Percentiles rank a stretch among this genome's conserved stretches.
These are phyloP conservation scores for Cyclopterus lumpus DNA, from an alignment of 2,797 vertebrate species.

Conservation along the genomic window DNA sequence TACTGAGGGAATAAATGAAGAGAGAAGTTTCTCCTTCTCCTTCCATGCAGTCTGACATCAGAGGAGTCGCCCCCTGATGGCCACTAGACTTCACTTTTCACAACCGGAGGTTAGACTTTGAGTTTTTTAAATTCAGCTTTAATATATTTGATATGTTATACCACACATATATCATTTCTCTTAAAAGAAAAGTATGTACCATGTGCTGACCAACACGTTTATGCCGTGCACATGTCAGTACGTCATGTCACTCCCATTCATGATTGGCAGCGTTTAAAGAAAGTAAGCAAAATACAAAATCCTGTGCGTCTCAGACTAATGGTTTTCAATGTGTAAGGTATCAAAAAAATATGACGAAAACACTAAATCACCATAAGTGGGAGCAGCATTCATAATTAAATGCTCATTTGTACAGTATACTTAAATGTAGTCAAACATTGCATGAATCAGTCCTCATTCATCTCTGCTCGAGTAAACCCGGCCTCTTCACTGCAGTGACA, in stretches of 20 bases:
- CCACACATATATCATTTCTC: neutral
- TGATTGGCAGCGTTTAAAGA: neutral
- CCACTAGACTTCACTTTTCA: neutral
- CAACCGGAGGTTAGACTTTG: neutral
- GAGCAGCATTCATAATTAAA: constrained; percentile 34
- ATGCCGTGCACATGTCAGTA: neutral
- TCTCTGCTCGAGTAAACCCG: constrained; percentile 1
- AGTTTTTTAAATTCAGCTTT: neutral
- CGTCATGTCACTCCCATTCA: constrained; percentile 8
- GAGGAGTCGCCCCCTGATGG: neutral
- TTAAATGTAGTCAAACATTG: constrained; percentile 14
- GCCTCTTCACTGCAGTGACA: constrained; percentile 20
- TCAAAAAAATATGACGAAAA: constrained; percentile 9
- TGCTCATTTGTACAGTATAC: constrained; percentile 13
- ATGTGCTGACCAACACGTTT: neutral
- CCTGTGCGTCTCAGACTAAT: neutral
- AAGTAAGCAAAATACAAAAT: constrained; percentile 17
- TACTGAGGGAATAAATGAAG: neutral
- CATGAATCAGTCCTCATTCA: constrained; percentile 34
- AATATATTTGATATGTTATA: constrained; percentile 2
- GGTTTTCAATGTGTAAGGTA: neutral
- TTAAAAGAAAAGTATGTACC: neutral
- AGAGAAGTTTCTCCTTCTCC: neutral
- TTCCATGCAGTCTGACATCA: no score
- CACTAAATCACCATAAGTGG: constrained; percentile 7